Evolutionary conservation across 2,888 invertebrate species (phyloP), one percentile per base, ranked within the genome.

Genomic region (Latrodectus hesperus): DNA sequence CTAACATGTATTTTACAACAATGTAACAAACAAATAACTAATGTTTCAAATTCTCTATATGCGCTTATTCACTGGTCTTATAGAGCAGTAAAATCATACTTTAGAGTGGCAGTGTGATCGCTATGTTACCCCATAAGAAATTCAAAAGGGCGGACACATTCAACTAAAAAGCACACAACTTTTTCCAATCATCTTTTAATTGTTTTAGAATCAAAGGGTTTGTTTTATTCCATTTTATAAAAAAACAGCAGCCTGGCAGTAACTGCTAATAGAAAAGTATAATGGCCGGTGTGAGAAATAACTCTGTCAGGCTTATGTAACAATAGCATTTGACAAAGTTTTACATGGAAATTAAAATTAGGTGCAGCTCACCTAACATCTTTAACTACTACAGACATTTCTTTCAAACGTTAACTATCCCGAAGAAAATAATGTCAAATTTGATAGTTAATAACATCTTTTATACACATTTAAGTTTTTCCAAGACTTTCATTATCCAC

Each of bases 1-100:
- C 87, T 88, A 88, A 88, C 87, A 88, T 83, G 82, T 78, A 88
- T 78, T 79, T 88, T 87, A 88, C 87, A 88, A 88, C 87, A 87
- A 87, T 87, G 72, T 81, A 86, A 84, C 85, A 88, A 88, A 88
- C 87, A 88, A 88, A 88, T 88, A 88, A 83, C 87, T 88, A 88
- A 88, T 82, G 60, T 88, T 68, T 88, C 60, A 88, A 88, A 83
- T 79, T 79, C 78, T 88, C 77, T 88, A 88, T 78, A 88, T 88
- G 83, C 87, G 71, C 83, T 73, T 74, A 64, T 83, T 65, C 60
- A 88, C 87, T 68, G 60, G 83, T 74, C 67, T 64, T 70, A 53
- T 74, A 60, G 60, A 73, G 78, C 70, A 74, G 82, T 70, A 26
- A 70, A 77, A 65, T 70, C 51, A 60, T 83, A 64, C 83, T 83